Conservation (phyloP, 2,888 invertebrate genomes). For the Fragum whitleyi region DNA sequence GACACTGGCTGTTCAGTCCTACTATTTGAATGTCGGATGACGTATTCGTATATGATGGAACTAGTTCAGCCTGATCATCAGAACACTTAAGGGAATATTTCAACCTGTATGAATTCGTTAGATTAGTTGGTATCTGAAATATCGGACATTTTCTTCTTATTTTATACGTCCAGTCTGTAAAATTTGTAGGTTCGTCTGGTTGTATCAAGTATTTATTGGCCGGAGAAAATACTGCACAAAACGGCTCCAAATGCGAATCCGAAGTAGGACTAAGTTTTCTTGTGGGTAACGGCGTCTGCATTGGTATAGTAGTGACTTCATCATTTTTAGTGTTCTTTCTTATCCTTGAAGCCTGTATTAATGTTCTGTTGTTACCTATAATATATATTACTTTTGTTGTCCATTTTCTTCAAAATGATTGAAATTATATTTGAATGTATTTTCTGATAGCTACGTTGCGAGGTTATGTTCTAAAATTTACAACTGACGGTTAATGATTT, state of each 20-base stretch:
- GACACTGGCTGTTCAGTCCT: neutral
- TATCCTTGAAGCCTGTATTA: neutral
- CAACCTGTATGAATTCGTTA: neutral
- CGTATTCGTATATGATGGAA: neutral
- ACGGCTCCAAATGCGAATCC: neutral
- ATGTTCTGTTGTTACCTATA: no score
- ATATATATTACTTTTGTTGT: no score
- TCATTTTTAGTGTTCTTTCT: neutral
- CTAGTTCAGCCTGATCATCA: neutral
- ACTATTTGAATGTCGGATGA: neutral
- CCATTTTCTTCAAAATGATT: no score
- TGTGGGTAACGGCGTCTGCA: no score
- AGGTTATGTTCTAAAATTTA: no score
- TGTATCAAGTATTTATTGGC: constrained; percentile 3
- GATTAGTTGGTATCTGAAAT: neutral
- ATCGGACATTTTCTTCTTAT: constrained; percentile 6
- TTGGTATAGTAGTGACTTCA: neutral
- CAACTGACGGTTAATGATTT: no score
- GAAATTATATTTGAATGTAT: no score
- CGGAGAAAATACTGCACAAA: neutral
- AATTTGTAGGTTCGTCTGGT: neutral
- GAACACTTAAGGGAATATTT: neutral
- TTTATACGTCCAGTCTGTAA: constrained; percentile 24
- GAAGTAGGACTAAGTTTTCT: neutral
- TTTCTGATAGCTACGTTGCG: no score